phyloP scores from a whole-genome alignment of 2,888 invertebrate species.

The Trachelus stipa region DNA sequence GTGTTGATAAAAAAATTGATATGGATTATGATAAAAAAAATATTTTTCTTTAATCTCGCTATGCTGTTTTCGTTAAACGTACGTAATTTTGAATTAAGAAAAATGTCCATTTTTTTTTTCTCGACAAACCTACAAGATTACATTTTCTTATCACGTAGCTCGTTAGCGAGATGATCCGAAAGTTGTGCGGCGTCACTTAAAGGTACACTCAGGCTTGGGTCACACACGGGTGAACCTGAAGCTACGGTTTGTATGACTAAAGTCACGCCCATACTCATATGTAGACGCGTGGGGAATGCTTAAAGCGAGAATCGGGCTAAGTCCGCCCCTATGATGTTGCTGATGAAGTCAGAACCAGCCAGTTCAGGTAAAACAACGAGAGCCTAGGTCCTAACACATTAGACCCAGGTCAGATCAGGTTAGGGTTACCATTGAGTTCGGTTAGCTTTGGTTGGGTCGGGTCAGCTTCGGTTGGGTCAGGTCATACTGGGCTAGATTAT shows the following conservation, averaged over 20 bases:
- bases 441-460: too few relatives aligned
- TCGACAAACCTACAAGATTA: too few relatives aligned
- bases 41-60: too few relatives aligned
- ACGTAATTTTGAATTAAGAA: too few relatives aligned
- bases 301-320: neutral
- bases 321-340: neutral
- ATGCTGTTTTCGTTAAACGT: too few relatives aligned
- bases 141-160: neutral
- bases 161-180: neutral
- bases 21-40: too few relatives aligned
- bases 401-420: neutral
- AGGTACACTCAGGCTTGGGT: neutral
- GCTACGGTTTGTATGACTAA: neutral
- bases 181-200: neutral
- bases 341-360: neutral
- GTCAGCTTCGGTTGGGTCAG: neutral
- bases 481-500: neutral
- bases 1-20: too few relatives aligned
- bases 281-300: neutral
- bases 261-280: neutral
- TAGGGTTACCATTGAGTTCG: neutral
- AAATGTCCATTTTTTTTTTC: too few relatives aligned
- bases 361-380: neutral
- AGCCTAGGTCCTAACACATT: neutral
- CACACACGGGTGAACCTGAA: neutral